phyloP scores from a whole-genome alignment of 1,140 invertebrate species.

The Bombus polaris region DNA sequence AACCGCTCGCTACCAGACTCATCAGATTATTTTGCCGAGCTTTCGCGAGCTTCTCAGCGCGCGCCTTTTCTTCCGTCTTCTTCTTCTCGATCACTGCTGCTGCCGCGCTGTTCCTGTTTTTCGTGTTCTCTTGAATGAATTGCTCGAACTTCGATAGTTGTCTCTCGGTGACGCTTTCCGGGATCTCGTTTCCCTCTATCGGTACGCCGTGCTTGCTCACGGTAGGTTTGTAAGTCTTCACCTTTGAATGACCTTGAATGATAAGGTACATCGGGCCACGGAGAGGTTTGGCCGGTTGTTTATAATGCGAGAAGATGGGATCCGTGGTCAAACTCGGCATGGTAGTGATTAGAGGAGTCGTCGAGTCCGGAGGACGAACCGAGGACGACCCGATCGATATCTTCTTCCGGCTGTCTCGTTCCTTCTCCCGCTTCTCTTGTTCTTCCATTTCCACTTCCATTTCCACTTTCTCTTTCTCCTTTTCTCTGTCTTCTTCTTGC shows the following conservation, averaged over 20 bases:
- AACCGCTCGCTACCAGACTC: conserved; percentile 71
- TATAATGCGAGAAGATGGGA: conserved; percentile 85
- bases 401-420: conserved; percentile 53
- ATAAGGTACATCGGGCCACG: conserved; percentile 89
- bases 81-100: conserved; percentile 37
- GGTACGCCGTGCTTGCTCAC: conserved; percentile 80
- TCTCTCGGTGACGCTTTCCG: conserved; percentile 53
- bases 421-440: neutral
- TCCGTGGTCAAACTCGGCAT: conserved; percentile 81
- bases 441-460: conserved; percentile 8
- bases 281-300: conserved; percentile 85
- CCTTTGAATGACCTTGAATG: conserved; percentile 92
- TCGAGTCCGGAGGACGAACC: conserved; percentile 59
- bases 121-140: conserved; percentile 71
- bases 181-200: conserved; percentile 65
- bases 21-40: conserved; percentile 61
- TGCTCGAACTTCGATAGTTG: conserved; percentile 72
- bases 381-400: conserved; percentile 76
- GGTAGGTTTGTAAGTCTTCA: conserved; percentile 90
- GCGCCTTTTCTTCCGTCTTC: conserved; percentile 57
- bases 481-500: neutral
- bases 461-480: conserved; percentile 47
- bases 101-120: conserved; percentile 27
- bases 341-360: conserved; percentile 62
- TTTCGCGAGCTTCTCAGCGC: conserved; percentile 50